A percentile compares a stretch with the other conserved stretches of the same genome.
phyloP scores from a whole-genome alignment of 2,113 vertebrate genomes.

The Fukomys damarensis region DNA sequence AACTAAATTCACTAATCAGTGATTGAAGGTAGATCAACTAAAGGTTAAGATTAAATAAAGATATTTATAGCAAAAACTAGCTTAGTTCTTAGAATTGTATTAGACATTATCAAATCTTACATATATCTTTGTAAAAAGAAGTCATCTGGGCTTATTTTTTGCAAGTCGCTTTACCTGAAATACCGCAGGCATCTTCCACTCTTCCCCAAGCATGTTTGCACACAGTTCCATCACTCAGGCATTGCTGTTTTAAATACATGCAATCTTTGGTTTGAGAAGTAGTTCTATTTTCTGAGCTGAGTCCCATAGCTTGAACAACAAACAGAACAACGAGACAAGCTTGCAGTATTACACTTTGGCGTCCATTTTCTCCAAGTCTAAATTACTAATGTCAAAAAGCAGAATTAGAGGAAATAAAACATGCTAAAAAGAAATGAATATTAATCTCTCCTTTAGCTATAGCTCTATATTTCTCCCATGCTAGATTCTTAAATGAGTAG shows the following conservation, averaged over 20 bases:
- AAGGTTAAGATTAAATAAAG: background rate
- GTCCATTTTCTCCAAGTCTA: background rate
- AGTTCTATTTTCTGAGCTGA: constrained; percentile 67
- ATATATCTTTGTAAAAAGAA: constrained; percentile 49
- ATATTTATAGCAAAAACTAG: background rate
- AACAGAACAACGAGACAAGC: background rate
- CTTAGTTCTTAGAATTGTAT: background rate
- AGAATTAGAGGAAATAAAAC: constrained; percentile 12
- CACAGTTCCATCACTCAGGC: constrained; percentile 69
- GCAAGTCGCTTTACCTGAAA: constrained; percentile 83
- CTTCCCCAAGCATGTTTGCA: constrained; percentile 83
- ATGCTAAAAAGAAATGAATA: background rate
- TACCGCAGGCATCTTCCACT: constrained; percentile 83
- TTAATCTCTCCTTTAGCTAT: background rate
- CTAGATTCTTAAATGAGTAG: background rate
- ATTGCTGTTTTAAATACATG: constrained; percentile 79
- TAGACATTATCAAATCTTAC: background rate
- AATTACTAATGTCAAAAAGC: background rate
- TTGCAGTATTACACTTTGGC: background rate
- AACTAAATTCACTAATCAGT: background rate
- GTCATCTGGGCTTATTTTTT: background rate
- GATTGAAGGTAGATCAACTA: background rate
- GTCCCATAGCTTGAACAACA: constrained; percentile 80
- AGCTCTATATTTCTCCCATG: background rate
- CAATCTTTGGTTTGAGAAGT: constrained; percentile 77